Evolutionary conservation across 2,113 vertebrate genomes (phyloP), one percentile per base, ranked within the genome.

Genomic region (Nannospalax galili): DNA sequence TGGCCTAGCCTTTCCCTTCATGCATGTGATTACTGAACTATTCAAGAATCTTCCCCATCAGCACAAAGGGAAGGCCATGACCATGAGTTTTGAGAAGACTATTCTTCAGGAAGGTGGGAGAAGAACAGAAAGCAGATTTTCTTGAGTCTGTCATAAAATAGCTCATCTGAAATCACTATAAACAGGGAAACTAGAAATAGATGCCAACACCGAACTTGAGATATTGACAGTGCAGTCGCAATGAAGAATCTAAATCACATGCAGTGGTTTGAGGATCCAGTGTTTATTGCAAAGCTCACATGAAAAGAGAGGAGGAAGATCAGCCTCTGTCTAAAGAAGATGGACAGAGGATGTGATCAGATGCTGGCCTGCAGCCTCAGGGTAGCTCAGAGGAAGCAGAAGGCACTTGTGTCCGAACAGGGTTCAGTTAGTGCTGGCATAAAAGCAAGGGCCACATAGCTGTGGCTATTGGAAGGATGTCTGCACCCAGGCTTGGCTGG

Each of bases 261-360:
- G 16, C 22, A 14, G 10, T 45, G 26, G 58, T 82, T 73, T 14
- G 35, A 70, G 84, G 20, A 26, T 15, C 6, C 0, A 52, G 45
- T 28, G 11, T 30, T 0, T 19, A 11, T 30, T 11, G 12, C 17
- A 40, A 14, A 91, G 30, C n/a, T 65, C 84, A 24, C 35, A 62
- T 12, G 10, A 56, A 69, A 69, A 37, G 40, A 56, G 37, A 32
- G 17, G 9, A 93, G 19, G 37, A 85, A 35, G 37, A 1, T 10
- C 7, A 0, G 11, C 8, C 37, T 26, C 16, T 26, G 10, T 67
- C n/a, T 56, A 0, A 19, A 17, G 1, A 0, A 6, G 30, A 22
- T 9, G 42, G 81, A 20, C n/a, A 60, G 91, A 56, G 32, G 70
- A 89, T 72, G 20, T 48, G 52, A 84, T 40, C 42, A 16, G 42